phyloP scores from a whole-genome alignment of 2,113 vertebrate species.

The crab-eating macaque (Macaca fascicularis) region DNA sequence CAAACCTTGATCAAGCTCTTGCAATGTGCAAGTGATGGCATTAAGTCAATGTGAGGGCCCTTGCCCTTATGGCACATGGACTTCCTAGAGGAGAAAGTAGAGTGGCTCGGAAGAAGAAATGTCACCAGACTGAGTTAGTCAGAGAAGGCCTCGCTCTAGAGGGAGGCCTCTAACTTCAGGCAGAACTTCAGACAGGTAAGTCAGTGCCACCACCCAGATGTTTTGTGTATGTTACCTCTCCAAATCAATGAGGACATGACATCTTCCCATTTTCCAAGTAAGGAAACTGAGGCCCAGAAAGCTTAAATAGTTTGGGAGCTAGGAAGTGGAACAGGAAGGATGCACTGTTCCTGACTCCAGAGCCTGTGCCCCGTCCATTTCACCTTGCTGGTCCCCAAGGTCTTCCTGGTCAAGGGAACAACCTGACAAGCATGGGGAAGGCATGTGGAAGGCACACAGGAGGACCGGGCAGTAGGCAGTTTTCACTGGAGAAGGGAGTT shows the following conservation, averaged over 20 bases:
- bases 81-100: no score
- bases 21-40: not conserved
- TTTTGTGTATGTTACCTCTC: not conserved
- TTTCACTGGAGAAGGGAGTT: not conserved
- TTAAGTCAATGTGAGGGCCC: not conserved
- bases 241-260: not conserved
- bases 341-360: not conserved
- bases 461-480: fast-evolving
- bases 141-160: not conserved
- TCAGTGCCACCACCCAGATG: not conserved
- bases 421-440: fast-evolving
- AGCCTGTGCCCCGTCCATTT: no score
- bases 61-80: not conserved
- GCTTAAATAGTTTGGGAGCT: not conserved
- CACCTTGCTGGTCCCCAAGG: not conserved
- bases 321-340: not conserved
- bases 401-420: not conserved
- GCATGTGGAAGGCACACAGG: fast-evolving
- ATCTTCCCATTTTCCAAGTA: not conserved
- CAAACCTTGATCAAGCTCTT: not conserved
- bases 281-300: not conserved
- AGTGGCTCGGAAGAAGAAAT: not conserved
- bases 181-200: not conserved
- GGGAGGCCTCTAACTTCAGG: not conserved
- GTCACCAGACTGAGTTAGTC: not conserved